Evolutionary conservation across 2,888 invertebrate species (phyloP).

Genomic region (Cerastis rubricosa): DNA sequence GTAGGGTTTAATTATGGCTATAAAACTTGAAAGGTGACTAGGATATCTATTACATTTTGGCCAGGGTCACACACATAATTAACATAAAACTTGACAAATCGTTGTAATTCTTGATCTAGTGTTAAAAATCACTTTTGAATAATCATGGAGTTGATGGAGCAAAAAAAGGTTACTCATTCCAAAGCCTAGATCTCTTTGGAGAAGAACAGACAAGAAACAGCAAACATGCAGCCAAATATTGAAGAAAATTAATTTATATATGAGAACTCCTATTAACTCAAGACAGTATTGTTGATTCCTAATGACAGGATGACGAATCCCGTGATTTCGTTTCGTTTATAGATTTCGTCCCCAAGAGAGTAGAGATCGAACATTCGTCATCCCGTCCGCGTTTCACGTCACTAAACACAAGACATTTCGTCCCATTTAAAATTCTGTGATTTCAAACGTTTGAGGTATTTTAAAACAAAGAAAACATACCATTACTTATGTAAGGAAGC

Average conservation of each 20-base stretch:
- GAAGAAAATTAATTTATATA: not conserved
- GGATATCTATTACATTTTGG: constrained; percentile 21
- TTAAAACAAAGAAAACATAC: constrained; percentile 84
- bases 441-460: constrained; percentile 75
- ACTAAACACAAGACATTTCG: constrained; percentile 81
- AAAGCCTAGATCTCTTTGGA: not conserved
- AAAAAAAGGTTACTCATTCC: not conserved
- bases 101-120: not conserved
- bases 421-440: constrained; percentile 68
- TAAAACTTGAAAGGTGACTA: constrained; percentile 22
- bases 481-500: constrained; percentile 68
- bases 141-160: not conserved
- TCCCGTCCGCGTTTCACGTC: constrained; percentile 81
- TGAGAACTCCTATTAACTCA: constrained; percentile 24
- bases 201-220: not conserved
- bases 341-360: constrained; percentile 74
- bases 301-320: constrained; percentile 38
- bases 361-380: constrained; percentile 84
- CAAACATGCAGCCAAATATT: not conserved
- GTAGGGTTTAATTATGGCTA: constrained; percentile 31
- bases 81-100: not conserved
- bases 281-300: constrained; percentile 16
- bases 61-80: not conserved
- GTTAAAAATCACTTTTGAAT: not conserved
- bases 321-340: constrained; percentile 80